Evolutionary conservation across 2,888 invertebrate species (phyloP).

Genomic region (Chrysolina haemoptera): DNA sequence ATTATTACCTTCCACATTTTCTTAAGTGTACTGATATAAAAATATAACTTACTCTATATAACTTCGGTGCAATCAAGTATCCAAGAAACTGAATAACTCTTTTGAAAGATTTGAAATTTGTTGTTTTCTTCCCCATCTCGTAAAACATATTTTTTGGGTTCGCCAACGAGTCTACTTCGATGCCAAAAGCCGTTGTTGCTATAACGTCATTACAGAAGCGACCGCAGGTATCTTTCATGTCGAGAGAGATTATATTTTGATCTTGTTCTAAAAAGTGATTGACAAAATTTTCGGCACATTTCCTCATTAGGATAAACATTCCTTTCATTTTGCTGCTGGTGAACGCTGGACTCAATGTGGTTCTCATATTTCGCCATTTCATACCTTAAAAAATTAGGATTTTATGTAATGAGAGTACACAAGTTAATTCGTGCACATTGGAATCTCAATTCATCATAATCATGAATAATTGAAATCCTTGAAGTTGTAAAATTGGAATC

Average conservation of each 20-base stretch:
- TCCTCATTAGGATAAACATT: constrained; percentile 52
- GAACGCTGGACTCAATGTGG: constrained; percentile 67
- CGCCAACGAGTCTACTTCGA: constrained; percentile 71
- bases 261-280: neutral
- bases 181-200: constrained; percentile 73
- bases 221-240: constrained; percentile 70
- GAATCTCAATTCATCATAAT: too few relatives aligned
- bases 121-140: constrained; percentile 53
- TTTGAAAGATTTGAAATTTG: neutral
- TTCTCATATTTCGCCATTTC: constrained; percentile 61
- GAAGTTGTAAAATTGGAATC: too few relatives aligned
- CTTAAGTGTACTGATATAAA: too few relatives aligned
- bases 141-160: constrained; percentile 73
- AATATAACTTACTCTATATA: too few relatives aligned
- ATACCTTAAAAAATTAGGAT: neutral
- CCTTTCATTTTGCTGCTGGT: constrained; percentile 62
- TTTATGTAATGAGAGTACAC: too few relatives aligned
- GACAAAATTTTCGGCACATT: constrained; percentile 29
- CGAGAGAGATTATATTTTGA: constrained; percentile 59
- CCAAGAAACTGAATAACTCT: too few relatives aligned
- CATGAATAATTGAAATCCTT: too few relatives aligned
- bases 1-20: too few relatives aligned
- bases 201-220: constrained; percentile 75
- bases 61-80: too few relatives aligned
- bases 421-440: too few relatives aligned